Conservation (phyloP, 2,797 vertebrate genomes). For the Monodelphis domestica region DNA sequence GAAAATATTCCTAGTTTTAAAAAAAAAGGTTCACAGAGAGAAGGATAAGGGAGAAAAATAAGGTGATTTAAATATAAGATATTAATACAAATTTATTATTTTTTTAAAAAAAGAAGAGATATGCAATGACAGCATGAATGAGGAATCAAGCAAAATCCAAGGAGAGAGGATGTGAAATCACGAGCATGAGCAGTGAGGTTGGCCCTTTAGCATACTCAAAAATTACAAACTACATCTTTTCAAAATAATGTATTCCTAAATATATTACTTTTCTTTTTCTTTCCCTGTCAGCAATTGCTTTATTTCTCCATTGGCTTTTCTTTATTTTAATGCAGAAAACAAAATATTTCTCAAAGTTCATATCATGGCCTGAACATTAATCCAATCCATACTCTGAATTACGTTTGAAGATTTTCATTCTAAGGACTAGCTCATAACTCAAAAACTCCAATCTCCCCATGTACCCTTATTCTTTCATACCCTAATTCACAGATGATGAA, state of each 20-base stretch:
- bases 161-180: too few species aligned
- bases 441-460: neutral
- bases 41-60: neutral
- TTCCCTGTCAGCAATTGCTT: neutral
- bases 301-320: neutral
- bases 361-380: neutral
- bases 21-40: too few species aligned
- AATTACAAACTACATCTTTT: too few species aligned
- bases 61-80: neutral
- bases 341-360: conserved; percentile 1
- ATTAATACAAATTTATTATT: neutral
- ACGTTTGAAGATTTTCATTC: neutral
- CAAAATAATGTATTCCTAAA: too few species aligned
- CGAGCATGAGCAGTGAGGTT: too few species aligned
- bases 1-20: neutral
- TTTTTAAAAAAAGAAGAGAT: neutral
- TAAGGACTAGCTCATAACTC: neutral
- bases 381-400: neutral
- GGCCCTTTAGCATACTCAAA: too few species aligned
- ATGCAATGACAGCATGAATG: neutral
- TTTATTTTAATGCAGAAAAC: neutral
- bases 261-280: neutral
- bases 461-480: neutral
- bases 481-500: conserved; percentile 30
- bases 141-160: too few species aligned